A percentile compares a stretch with the other conserved stretches of the same genome.
phyloP scores from a whole-genome alignment of 35 echinoderm and acorn worm species.

The Acanthaster planci region DNA sequence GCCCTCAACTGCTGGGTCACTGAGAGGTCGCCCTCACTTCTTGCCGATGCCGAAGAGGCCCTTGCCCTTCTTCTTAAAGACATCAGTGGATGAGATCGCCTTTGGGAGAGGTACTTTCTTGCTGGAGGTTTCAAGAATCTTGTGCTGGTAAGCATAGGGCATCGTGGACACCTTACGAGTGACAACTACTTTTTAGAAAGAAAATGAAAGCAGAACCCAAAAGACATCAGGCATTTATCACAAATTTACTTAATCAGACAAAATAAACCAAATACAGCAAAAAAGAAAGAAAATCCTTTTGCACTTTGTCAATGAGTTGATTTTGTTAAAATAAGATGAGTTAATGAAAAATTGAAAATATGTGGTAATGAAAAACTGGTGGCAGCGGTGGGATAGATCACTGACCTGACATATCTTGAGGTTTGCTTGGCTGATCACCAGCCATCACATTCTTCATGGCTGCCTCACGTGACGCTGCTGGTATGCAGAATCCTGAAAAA shows the following conservation, averaged over 20 bases:
- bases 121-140: slow-evolving; percentile 28
- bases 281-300: background rate
- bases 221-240: background rate
- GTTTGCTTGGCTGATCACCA: slow-evolving; percentile 30
- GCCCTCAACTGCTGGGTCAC: no score
- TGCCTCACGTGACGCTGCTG: slow-evolving; percentile 4
- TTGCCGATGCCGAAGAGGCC: slow-evolving; percentile 1
- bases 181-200: background rate
- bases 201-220: background rate
- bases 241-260: background rate
- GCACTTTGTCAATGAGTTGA: no score
- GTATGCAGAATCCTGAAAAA: slow-evolving; percentile 26
- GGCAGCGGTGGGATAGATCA: background rate
- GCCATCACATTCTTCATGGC: slow-evolving; percentile 44
- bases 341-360: background rate
- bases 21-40: background rate
- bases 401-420: slow-evolving; percentile 41
- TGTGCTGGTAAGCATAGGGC: slow-evolving; percentile 51
- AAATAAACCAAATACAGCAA: no score
- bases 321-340: no score
- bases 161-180: slow-evolving; percentile 45
- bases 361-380: no score
- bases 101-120: slow-evolving; percentile 27
- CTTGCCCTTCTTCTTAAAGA: slow-evolving; percentile 46
- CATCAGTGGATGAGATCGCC: slow-evolving; percentile 58